Conservation (phyloP, 1,140 invertebrate genomes). For the Drosophila persimilis region DNA sequence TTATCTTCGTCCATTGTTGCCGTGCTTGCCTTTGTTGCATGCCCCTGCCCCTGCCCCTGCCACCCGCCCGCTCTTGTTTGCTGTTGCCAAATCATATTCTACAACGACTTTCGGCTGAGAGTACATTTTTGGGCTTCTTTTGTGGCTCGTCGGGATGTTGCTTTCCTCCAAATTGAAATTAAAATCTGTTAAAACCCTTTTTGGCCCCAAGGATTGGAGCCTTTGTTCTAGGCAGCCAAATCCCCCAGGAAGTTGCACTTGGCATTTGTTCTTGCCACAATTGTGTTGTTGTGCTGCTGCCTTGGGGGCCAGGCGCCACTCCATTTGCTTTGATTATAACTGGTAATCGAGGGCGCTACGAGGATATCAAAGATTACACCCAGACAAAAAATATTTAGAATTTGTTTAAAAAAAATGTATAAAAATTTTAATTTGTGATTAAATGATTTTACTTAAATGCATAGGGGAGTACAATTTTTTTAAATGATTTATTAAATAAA, state of each 20-base stretch:
- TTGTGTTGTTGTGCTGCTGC: too few relatives aligned
- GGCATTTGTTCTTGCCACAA: too few relatives aligned
- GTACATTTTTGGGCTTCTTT: conserved; percentile 19
- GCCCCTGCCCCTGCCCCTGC: conserved; percentile 6
- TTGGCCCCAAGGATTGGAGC: neutral
- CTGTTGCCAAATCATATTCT: conserved; percentile 51
- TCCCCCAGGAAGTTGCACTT: neutral
- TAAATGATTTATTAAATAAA: too few relatives aligned
- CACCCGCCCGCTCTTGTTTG: conserved; percentile 11
- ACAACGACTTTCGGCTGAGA: conserved; percentile 49
- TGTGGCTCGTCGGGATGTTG: conserved; percentile 15
- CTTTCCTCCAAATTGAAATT: conserved; percentile 57
- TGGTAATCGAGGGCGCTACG: too few relatives aligned
- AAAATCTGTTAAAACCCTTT: conserved; percentile 63
- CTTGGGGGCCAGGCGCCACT: too few relatives aligned
- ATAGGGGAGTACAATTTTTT: too few relatives aligned
- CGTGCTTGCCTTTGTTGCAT: conserved; percentile 37
- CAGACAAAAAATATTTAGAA: too few relatives aligned
- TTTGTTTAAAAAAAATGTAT: too few relatives aligned
- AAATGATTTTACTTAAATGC: too few relatives aligned
- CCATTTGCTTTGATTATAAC: too few relatives aligned
- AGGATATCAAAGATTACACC: too few relatives aligned
- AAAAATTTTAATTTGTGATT: too few relatives aligned
- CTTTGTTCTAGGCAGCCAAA: conserved; percentile 15
- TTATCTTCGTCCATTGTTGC: conserved; percentile 62